Evolutionary conservation across 1,140 invertebrate species (phyloP), one percentile per base, ranked within the genome.

Genomic region (Euwallacea similis): DNA sequence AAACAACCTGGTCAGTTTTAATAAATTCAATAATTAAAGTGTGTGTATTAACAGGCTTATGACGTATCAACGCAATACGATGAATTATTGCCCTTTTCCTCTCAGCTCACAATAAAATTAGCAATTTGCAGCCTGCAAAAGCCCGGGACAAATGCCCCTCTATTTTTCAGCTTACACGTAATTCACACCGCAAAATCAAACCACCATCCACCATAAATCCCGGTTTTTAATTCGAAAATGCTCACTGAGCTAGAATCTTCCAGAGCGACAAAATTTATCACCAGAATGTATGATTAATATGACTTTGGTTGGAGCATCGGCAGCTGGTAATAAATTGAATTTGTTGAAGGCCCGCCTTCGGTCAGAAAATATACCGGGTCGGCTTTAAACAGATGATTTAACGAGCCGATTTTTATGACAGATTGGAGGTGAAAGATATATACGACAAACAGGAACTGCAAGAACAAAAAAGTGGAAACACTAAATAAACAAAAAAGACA

Each of bases 171-270:
- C 42, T 46, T 59, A 47, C 33, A 50, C 53, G 46, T 69, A 64
- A 69, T 63, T 56, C 60, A 46, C 33, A 55, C 59, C 46, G 61
- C 43, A 62, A 56, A 69, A 55, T 56, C 68, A 58, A 59, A 69
- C 68, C 60, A 56, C 41, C 44, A 47, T 56, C 68, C 60, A 43
- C 53, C 41, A 69, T 69, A 69, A 69, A 69, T 69, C 61, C 41
- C 42, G 50, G 60, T 69, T 69, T 69, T 69, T 69, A 69, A 69
- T 69, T 69, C 68, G 43, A 69, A 64, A 69, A 69, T 69, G 68
- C 68, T 69, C 68, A 69, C 21, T 41, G 68, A 69, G 68, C 68
- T 60, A 63, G 47, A 69, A 69, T 69, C 68, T 69, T 69, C 59
- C 59, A 69, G 13, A 13, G 47, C 50, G 68, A 44, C 16, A 63